Percentiles rank a stretch among this genome's conserved stretches.
phyloP scores from a whole-genome alignment of 2,113 vertebrate species.

The Nycticebus coucang region DNA sequence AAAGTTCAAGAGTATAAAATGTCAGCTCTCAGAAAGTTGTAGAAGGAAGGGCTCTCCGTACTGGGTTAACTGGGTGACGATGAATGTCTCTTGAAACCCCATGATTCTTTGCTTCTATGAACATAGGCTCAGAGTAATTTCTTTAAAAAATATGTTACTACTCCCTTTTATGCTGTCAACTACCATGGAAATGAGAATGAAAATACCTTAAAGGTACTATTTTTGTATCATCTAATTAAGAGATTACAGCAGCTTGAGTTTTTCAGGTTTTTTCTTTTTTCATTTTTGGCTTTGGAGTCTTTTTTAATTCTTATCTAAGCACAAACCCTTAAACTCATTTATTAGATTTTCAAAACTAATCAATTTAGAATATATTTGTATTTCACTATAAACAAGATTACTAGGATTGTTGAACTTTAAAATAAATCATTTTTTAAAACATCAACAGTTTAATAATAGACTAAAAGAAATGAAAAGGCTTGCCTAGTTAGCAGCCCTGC shows the following conservation, averaged over 20 bases:
- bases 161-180: neutral
- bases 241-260: neutral
- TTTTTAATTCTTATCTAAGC: neutral
- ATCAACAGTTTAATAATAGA: neutral
- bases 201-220: neutral
- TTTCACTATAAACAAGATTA: constrained; percentile 43
- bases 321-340: constrained; percentile 15
- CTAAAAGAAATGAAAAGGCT: constrained; percentile 1
- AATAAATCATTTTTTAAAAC: constrained; percentile 17
- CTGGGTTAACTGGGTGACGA: neutral
- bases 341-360: constrained; percentile 1
- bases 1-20: neutral
- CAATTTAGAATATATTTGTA: constrained; percentile 17
- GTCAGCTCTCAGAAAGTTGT: neutral
- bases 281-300: neutral
- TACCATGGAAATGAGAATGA: neutral
- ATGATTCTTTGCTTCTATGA: neutral
- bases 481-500: neutral
- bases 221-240: constrained; percentile 4
- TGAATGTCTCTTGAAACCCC: neutral
- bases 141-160: neutral
- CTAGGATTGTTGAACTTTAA: neutral
- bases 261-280: neutral
- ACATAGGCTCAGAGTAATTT: neutral
- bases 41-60: neutral